Conservation (phyloP, 2,888 invertebrate species). For the Selenia dentaria region DNA sequence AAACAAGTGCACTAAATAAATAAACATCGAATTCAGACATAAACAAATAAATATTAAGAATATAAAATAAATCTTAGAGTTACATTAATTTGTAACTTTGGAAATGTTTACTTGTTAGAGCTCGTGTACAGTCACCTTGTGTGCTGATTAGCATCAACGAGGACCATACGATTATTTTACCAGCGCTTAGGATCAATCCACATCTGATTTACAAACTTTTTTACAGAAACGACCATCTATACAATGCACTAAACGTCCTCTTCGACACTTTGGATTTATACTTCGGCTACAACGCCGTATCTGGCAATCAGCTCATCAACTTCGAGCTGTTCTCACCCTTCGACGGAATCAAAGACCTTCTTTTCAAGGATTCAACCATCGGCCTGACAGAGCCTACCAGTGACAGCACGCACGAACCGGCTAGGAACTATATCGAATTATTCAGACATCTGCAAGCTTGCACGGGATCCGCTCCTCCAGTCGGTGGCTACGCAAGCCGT, state of each 20-base stretch:
- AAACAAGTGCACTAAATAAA: too few species aligned
- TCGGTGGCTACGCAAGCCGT: slow-evolving; percentile 41
- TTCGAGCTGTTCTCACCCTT: slow-evolving; percentile 85
- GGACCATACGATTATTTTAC: too few species aligned
- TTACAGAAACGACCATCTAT: slow-evolving; percentile 61
- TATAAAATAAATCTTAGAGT: too few species aligned
- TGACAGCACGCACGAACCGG: slow-evolving; percentile 57
- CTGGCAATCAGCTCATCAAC: slow-evolving; percentile 62
- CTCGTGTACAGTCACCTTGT: too few species aligned
- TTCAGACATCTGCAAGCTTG: slow-evolving; percentile 74
- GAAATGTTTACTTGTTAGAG: too few species aligned
- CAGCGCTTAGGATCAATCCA: too few species aligned
- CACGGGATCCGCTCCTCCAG: slow-evolving; percentile 48
- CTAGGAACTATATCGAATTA: slow-evolving; percentile 83
- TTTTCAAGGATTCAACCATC: slow-evolving; percentile 86
- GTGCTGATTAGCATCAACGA: too few species aligned
- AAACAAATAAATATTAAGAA: too few species aligned
- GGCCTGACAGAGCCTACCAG: slow-evolving; percentile 76
- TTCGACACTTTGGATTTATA: slow-evolving; percentile 76
- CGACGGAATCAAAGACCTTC: slow-evolving; percentile 75
- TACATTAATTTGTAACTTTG: too few species aligned
- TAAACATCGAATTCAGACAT: too few species aligned
- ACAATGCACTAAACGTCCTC: slow-evolving; percentile 59
- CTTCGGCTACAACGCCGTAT: slow-evolving; percentile 76
- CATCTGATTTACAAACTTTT: too few species aligned